These are phyloP conservation scores for Ceuthmochares aereus DNA, from an alignment of 2,113 vertebrate species.

Conservation along the genomic window DNA sequence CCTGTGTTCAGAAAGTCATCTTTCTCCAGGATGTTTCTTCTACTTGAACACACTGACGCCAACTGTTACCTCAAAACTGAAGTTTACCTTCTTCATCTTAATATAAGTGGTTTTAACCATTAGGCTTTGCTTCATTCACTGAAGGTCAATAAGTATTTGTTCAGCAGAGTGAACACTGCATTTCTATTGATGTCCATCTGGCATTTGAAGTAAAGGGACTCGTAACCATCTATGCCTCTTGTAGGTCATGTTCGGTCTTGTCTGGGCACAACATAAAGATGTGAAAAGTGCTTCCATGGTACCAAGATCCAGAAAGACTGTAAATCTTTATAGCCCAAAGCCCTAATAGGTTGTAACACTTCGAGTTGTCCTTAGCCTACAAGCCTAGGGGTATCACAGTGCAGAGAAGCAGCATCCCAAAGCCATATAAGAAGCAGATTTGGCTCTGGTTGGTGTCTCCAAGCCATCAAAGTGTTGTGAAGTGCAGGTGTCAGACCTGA, in stretches of 20 bases:
- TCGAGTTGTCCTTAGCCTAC: neutral
- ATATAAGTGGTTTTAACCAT: neutral
- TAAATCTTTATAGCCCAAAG: neutral
- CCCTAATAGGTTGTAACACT: neutral
- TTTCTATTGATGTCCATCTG: neutral
- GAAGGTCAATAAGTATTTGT: neutral
- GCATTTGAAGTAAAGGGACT: neutral
- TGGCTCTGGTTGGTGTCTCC: neutral
- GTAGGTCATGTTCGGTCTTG: neutral
- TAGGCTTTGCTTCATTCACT: neutral
- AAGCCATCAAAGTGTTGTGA: neutral
- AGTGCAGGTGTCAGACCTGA: neutral
- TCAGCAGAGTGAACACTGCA: neutral
- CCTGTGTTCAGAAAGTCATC: neutral
- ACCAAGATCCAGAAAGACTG: neutral
- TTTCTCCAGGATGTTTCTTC: neutral
- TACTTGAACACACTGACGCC: neutral
- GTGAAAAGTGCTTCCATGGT: neutral
- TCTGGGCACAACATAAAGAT: neutral
- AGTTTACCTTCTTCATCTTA: neutral
- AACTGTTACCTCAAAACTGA: neutral
- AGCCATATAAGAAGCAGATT: neutral
- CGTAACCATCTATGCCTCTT: rapidly evolving
- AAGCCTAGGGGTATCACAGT: neutral
- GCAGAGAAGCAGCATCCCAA: neutral